These are phyloP conservation scores for Coranthus polyacanthus DNA, from an alignment of 2,797 vertebrate genomes.

Conservation along the genomic window DNA sequence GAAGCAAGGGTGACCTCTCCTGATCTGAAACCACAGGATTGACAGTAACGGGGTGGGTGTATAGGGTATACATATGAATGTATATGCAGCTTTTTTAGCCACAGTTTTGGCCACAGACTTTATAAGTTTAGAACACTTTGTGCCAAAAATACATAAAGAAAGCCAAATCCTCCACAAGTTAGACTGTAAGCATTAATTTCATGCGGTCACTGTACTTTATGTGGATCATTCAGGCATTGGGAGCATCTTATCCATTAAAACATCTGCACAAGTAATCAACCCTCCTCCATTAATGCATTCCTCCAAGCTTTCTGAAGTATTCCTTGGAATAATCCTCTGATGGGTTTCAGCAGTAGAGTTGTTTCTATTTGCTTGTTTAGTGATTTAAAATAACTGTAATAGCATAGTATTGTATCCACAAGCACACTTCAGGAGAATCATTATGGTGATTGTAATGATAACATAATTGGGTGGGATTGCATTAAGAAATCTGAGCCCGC, in stretches of 20 bases:
- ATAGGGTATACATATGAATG: constrained; percentile 23
- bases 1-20: constrained; percentile 54
- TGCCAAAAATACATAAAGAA: constrained; percentile 31
- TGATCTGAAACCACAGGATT: constrained; percentile 49
- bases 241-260: constrained; percentile 57
- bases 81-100: constrained; percentile 27
- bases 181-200: constrained; percentile 56
- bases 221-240: constrained; percentile 54
- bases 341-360: constrained; percentile 17
- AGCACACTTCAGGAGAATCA: constrained; percentile 24
- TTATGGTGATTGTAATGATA: constrained; percentile 37
- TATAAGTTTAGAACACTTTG: not conserved
- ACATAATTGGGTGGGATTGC: constrained; percentile 53
- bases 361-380: constrained; percentile 47
- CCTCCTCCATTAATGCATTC: constrained; percentile 33
- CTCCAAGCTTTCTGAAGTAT: constrained; percentile 39
- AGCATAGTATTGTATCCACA: constrained; percentile 16
- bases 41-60: constrained; percentile 43
- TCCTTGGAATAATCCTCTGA: constrained; percentile 31
- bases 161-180: constrained; percentile 23
- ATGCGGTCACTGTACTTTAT: constrained; percentile 19
- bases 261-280: constrained; percentile 52
- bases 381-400: constrained; percentile 47
- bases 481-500: constrained; percentile 40
- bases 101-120: constrained; percentile 26